Evolutionary conservation across 2,888 invertebrate species (phyloP).

Genomic region (Ectemnius continuus): DNA sequence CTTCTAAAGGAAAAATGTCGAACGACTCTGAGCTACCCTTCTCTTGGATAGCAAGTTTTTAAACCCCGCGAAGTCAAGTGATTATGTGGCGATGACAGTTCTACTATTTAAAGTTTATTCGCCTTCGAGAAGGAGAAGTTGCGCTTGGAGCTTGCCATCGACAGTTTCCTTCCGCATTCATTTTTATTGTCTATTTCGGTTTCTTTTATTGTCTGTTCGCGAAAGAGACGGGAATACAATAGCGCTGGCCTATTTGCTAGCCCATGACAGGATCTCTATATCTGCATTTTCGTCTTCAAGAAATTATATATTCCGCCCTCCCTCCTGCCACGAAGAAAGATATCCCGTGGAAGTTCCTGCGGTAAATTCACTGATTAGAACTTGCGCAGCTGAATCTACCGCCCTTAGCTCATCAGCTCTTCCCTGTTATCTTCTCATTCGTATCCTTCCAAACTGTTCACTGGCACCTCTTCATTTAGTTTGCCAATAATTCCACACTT

Average conservation of each 20-base stretch:
- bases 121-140: constrained; percentile 13
- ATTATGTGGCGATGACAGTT: too few relatives aligned
- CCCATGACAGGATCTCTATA: neutral
- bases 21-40: neutral
- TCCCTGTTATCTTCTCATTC: constrained; percentile 14
- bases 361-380: constrained; percentile 52
- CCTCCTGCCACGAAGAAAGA: constrained; percentile 37
- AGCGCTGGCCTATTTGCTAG: neutral
- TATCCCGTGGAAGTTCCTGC: constrained; percentile 42
- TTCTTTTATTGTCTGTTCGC: too few relatives aligned
- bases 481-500: neutral
- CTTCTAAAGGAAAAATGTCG: neutral
- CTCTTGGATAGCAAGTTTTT: too few relatives aligned
- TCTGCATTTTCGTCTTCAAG: constrained; percentile 25
- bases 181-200: neutral
- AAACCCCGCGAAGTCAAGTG: too few relatives aligned
- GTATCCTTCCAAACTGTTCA: neutral
- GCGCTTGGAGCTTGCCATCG: constrained; percentile 9
- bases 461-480: constrained; percentile 5
- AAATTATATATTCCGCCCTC: constrained; percentile 50
- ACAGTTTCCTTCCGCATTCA: neutral
- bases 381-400: constrained; percentile 30
- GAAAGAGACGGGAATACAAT: too few relatives aligned
- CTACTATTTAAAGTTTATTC: neutral
- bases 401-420: constrained; percentile 24